These are phyloP conservation scores for Ashinkailepas kermadecensis DNA, from an alignment of 2,888 invertebrate species.

Conservation along the genomic window DNA sequence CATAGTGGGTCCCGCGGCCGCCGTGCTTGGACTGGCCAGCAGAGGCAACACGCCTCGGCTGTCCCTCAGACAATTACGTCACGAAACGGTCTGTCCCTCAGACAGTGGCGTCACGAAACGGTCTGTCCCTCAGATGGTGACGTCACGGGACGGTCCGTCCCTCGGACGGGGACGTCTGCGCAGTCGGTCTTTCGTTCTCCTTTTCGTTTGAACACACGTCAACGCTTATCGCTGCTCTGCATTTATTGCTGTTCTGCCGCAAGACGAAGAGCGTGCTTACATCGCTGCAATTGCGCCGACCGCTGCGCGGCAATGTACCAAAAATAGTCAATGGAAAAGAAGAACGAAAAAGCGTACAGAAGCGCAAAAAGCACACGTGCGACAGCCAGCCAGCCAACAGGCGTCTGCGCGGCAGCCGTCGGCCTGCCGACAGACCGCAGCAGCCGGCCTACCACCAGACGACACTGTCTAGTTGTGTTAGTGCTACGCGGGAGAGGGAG, in stretches of 20 bases:
- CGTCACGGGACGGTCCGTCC: too few relatives aligned
- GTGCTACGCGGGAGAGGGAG: background rate
- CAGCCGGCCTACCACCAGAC: background rate
- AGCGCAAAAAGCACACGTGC: background rate
- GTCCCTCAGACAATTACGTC: too few relatives aligned
- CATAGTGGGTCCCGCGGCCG: too few relatives aligned
- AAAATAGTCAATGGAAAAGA: slow-evolving; percentile 13
- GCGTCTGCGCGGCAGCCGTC: background rate
- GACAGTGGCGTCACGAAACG: too few relatives aligned
- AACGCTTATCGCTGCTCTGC: background rate
- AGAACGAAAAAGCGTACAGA: slow-evolving; percentile 11
- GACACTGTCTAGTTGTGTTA: background rate
- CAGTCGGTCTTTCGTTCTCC: background rate
- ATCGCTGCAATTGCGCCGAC: background rate
- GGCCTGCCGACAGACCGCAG: too few relatives aligned
- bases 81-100: too few relatives aligned
- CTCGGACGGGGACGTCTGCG: too few relatives aligned
- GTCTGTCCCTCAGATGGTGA: too few relatives aligned
- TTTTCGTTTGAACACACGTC: slow-evolving; percentile 11
- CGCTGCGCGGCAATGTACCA: background rate
- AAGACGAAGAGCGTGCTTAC: background rate
- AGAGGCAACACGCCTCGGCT: too few relatives aligned
- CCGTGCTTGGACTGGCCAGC: too few relatives aligned
- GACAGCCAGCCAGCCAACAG: background rate
- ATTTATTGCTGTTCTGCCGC: background rate